Evolutionary conservation across 2,888 invertebrate genomes (phyloP), one percentile per base, ranked within the genome.

Genomic region (Nemotelus nigrinus): DNA sequence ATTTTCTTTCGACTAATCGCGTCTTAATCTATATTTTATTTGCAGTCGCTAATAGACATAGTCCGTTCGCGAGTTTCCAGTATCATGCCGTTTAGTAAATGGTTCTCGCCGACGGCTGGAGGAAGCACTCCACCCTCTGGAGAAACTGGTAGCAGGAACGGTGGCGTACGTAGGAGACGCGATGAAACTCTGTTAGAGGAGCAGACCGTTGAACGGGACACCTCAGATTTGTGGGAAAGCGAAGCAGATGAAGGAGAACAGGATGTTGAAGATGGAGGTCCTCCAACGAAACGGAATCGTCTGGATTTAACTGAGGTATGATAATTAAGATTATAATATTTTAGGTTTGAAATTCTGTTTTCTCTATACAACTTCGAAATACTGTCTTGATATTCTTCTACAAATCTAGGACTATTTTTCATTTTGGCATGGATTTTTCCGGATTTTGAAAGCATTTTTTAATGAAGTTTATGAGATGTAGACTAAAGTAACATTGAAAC

Each of bases 41-140:
- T 84, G 47, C 82, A 87, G 87, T 86, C 87, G 76, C 84, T 87
- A 79, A 86, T 87, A 78, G 84, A 84, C 78, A 87, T 86, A 82
- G 83, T 87, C 53, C 85, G 85, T 77, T 85, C 83, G 65, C 84
- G 85, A 53, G 85, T 87, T 7, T 83, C 86, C 5, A 86, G 84
- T 79, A 86, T 87, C 68, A 79, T 87, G 41, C 85, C 86, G 65
- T 79, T 87, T 5, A 83, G 83, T 60, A 85, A 85, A 81, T 87
- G 87, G 87, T 86, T 87, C 80, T 86, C 86, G 65, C 85, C 86
- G 48, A 82, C 82, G 45, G 74, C 82, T 57, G 63, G 68, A 25
- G 53, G 6, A 8, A 5, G n/a, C 3, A 3, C 53, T 2, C 25
- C 70, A 4, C n/a, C 47, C 44, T 53, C 70, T 7, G 74, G 47